These are phyloP conservation scores for Montipora cactus DNA, from an alignment of 64 coral and sea anemone species.

Conservation along the genomic window DNA sequence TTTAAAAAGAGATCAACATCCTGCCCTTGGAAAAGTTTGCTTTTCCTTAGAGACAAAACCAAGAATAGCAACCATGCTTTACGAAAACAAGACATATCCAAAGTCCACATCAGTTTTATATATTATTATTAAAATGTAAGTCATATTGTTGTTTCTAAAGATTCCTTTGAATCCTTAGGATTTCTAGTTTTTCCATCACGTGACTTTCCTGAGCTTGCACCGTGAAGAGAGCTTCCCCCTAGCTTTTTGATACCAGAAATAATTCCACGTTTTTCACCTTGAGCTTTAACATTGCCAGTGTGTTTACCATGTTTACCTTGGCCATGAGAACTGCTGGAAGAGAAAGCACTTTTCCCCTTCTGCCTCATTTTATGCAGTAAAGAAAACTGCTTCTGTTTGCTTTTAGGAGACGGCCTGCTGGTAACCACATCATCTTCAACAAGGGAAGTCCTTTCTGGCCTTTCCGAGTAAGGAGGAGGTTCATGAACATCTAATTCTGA, in stretches of 20 bases:
- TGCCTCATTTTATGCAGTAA: conserved; percentile 71
- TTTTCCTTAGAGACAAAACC: too few relatives aligned
- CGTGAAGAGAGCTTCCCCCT: conserved; percentile 2
- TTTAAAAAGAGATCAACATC: too few relatives aligned
- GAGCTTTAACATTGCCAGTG: background rate
- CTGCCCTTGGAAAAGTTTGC: too few relatives aligned
- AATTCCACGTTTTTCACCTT: conserved; percentile 28
- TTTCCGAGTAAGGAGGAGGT: conserved; percentile 85
- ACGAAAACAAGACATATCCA: background rate
- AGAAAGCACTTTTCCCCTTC: conserved; percentile 80
- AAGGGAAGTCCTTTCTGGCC: conserved; percentile 47
- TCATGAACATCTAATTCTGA: conserved; percentile 61
- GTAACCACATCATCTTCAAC: conserved; percentile 85
- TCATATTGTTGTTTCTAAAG: conserved; percentile 36
- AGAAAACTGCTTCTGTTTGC: conserved; percentile 72
- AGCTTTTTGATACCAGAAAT: conserved; percentile 41
- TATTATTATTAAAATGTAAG: too few relatives aligned
- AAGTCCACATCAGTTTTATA: background rate
- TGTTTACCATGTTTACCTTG: conserved; percentile 35
- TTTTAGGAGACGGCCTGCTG: conserved; percentile 50
- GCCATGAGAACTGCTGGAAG: conserved; percentile 37
- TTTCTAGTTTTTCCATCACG: background rate
- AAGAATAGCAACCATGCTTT: too few relatives aligned
- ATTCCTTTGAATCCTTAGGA: conserved; percentile 26
- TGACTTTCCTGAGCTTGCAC: conserved; percentile 20